A percentile compares a stretch with the other conserved stretches of the same genome.
These are phyloP conservation scores for Drosophila ironensis DNA, from an alignment of 1,140 invertebrate genomes.

Conservation along the genomic window DNA sequence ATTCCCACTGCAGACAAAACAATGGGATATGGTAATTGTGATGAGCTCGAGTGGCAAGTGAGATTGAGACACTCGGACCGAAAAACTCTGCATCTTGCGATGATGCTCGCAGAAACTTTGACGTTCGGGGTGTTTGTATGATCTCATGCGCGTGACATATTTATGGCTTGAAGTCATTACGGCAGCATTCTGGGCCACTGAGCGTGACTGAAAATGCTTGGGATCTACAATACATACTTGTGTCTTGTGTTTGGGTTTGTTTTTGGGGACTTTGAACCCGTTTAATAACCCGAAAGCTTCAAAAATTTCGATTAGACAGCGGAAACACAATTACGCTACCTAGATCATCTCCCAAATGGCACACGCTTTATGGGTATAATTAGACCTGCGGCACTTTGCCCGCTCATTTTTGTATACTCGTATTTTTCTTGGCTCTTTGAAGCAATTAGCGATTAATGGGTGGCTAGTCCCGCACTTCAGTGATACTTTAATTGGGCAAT, in stretches of 20 bases:
- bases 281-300: not conserved
- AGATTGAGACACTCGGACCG: not conserved
- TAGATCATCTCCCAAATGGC: conserved; percentile 14
- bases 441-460: conserved; percentile 9
- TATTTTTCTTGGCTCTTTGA: not conserved
- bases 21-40: conserved; percentile 31
- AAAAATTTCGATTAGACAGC: conserved; percentile 20
- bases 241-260: not conserved
- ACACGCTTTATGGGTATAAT: conserved; percentile 21
- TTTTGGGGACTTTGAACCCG: conserved; percentile 1
- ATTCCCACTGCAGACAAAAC: conserved; percentile 27
- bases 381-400: not conserved
- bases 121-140: conserved; percentile 5
- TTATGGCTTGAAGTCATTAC: conserved; percentile 21
- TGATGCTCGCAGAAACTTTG: conserved; percentile 20
- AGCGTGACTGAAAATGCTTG: conserved; percentile 26
- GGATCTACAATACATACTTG: too few relatives aligned
- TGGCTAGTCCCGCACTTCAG: not conserved
- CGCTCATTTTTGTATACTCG: conserved; percentile 10
- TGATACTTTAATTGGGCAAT: conserved; percentile 14
- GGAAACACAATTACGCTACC: conserved; percentile 6
- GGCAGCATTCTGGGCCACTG: conserved; percentile 10
- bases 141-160: conserved; percentile 36
- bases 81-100: not conserved
- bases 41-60: conserved; percentile 3